Evolutionary conservation across 2,113 vertebrate species (phyloP), one percentile per base, ranked within the genome.

Genomic region (Tor tambroides): DNA sequence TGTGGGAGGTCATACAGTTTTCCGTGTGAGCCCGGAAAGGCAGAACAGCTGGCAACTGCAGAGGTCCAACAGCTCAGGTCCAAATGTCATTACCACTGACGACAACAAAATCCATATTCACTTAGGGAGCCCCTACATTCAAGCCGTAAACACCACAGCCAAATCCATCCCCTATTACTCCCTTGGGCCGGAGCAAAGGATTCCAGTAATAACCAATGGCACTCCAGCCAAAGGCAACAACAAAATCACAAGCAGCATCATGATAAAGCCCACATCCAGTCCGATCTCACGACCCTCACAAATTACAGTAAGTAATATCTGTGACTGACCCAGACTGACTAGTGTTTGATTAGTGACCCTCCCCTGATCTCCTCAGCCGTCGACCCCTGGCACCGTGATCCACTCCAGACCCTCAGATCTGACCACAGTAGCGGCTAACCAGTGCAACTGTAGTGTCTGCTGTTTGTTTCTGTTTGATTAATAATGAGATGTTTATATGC

Each of bases 81-180:
- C 97, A 46, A 99, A 95, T 87, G 95, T 98, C 92, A 98, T 98
- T 96, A 99, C 97, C 95, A 98, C 97, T 91, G 98, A 99, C 92
- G 98, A 99, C 95, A 99, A 99, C 94, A 99, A 99, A 96, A 98
- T 99, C 93, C 97, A 98, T 93, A 99, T 99, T 92, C 97, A 98
- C 93, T 95, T 99, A 94, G 98, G 98, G 92, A 97, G 93, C 89
- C 96, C 98, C 89, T 98, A 97, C 35, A 92, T 97, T 90, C 97
- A 98, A 94, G 94, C 95, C 91, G 93, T 97, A 90, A 93, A 95
- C 90, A 93, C 93, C 89, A 92, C 95, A 0, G 0, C 94, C 88
- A 96, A 95, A 93, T 92, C 95, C 81, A 88, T 90, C 88, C 95
- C 96, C 17, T 94, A 90, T 87, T 95, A 94, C 82, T 90, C 91